These are phyloP conservation scores for Styela clava DNA, from an alignment of 23 tunicate species.

Conservation along the genomic window DNA sequence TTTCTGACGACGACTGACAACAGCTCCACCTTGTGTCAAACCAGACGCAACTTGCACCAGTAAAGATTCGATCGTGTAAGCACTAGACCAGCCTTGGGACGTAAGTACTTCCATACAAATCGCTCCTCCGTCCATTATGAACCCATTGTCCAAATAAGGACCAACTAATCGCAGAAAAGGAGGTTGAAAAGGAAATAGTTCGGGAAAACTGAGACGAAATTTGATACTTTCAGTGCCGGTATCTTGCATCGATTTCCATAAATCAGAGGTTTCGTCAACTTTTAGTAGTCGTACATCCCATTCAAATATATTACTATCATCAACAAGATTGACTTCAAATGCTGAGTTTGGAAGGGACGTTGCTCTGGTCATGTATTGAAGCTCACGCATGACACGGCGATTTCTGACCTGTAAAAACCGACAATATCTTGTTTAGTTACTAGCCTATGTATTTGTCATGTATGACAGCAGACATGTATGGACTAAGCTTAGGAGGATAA, in stretches of 20 bases:
- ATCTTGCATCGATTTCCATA: constrained; percentile 70
- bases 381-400: constrained; percentile 57
- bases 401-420: constrained; percentile 28
- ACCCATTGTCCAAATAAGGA: constrained; percentile 79
- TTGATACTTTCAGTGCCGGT: constrained; percentile 48
- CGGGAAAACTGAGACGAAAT: constrained; percentile 60
- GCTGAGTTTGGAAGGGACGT: constrained; percentile 50
- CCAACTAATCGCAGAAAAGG: constrained; percentile 71
- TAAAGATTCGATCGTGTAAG: constrained; percentile 69
- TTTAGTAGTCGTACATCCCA: constrained; percentile 70
- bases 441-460: too few relatives aligned
- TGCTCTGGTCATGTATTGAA: constrained; percentile 38
- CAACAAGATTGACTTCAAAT: constrained; percentile 48
- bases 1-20: constrained; percentile 66
- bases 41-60: constrained; percentile 70
- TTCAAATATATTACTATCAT: constrained; percentile 47
- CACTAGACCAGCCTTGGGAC: constrained; percentile 78
- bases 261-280: constrained; percentile 55
- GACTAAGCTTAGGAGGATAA: too few relatives aligned
- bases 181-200: constrained; percentile 65
- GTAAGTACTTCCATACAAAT: constrained; percentile 76
- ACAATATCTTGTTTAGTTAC: background rate
- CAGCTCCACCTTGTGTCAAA: constrained; percentile 75
- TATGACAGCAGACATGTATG: too few relatives aligned
- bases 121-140: constrained; percentile 90